A percentile compares a stretch with the other conserved stretches of the same genome.
These are phyloP conservation scores for Labeo rohita DNA, from an alignment of 2,113 vertebrate genomes.

Conservation along the genomic window DNA sequence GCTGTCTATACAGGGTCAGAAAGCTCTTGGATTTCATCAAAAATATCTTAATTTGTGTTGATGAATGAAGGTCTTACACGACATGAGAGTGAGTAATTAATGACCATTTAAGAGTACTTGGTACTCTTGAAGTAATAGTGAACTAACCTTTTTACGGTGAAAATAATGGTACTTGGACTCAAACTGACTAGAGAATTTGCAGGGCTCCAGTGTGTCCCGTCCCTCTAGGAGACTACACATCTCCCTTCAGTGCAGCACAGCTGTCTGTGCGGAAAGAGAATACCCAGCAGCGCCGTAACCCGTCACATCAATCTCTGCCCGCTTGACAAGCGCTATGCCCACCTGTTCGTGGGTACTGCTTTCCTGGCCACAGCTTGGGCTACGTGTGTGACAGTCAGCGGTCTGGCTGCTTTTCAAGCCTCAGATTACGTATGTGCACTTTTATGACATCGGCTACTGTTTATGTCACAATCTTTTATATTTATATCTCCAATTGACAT, in stretches of 20 bases:
- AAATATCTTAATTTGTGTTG: too few relatives aligned
- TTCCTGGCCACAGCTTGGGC: conserved; percentile 51
- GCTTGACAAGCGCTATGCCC: conserved; percentile 78
- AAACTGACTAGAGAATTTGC: neutral
- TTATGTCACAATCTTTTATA: conserved; percentile 7
- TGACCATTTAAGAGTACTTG: too few relatives aligned
- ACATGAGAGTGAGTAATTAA: too few relatives aligned
- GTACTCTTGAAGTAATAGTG: neutral
- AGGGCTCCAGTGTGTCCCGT: conserved; percentile 50
- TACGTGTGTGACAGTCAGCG: conserved; percentile 42
- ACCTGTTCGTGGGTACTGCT: conserved; percentile 75
- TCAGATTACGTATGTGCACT: conserved; percentile 9
- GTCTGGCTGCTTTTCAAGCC: conserved; percentile 39
- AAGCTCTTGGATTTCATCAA: too few relatives aligned
- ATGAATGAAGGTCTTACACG: too few relatives aligned
- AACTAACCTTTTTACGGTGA: neutral
- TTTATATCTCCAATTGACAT: neutral
- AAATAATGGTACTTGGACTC: neutral
- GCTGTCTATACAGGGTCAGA: too few relatives aligned
- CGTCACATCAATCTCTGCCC: conserved; percentile 75
- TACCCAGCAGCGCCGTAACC: conserved; percentile 61
- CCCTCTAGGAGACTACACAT: conserved; percentile 57
- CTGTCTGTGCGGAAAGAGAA: conserved; percentile 65
- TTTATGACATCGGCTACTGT: conserved; percentile 19
- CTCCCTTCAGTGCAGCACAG: conserved; percentile 52